Conservation (phyloP, 2,888 invertebrate genomes). For the Pristionchus arcanus region DNA sequence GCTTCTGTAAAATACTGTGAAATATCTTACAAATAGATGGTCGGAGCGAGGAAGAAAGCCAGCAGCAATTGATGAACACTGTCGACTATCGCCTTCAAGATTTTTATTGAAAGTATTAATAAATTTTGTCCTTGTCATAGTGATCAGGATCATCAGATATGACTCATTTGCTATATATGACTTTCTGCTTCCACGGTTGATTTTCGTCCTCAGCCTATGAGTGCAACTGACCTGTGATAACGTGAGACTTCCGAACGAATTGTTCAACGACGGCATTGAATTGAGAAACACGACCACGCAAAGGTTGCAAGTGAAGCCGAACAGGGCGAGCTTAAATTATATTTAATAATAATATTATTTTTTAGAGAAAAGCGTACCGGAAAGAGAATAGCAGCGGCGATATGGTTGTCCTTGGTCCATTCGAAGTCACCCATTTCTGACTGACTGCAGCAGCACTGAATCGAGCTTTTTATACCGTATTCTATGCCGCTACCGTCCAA, state of each 20-base stretch:
- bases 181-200: background rate
- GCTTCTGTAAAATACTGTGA: too few species aligned
- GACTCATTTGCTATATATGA: background rate
- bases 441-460: too few species aligned
- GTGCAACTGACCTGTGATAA: slow-evolving; percentile 57
- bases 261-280: slow-evolving; percentile 59
- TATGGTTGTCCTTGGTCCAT: background rate
- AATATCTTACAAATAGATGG: background rate
- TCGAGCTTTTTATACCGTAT: too few species aligned
- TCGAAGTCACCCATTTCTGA: slow-evolving; percentile 7
- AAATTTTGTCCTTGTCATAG: background rate
- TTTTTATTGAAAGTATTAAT: too few species aligned
- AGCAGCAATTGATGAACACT: slow-evolving; percentile 23
- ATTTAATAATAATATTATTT: background rate
- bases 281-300: slow-evolving; percentile 60
- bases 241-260: slow-evolving; percentile 61
- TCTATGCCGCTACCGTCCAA: too few species aligned
- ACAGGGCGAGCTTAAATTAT: slow-evolving; percentile 57
- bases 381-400: background rate
- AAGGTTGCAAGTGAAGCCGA: slow-evolving; percentile 62
- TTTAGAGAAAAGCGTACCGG: background rate
- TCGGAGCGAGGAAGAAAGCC: background rate
- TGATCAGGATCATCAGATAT: background rate
- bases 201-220: background rate
- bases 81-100: background rate